These are phyloP conservation scores for Frankliniella fusca DNA, from an alignment of 2,888 invertebrate genomes.

Conservation along the genomic window DNA sequence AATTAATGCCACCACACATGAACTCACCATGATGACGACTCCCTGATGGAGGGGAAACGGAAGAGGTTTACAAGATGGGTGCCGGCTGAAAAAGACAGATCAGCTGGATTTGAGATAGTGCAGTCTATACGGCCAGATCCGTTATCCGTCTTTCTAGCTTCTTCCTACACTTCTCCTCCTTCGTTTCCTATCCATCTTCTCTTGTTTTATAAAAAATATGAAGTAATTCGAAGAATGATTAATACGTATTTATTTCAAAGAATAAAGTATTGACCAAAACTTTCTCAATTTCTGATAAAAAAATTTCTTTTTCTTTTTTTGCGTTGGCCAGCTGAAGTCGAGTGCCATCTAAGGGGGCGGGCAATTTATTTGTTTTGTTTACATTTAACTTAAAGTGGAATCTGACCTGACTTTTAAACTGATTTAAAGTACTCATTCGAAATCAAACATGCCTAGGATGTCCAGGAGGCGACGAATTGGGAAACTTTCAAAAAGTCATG, in stretches of 20 bases:
- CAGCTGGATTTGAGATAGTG: neutral
- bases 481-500: too few species aligned
- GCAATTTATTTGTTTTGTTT: too few species aligned
- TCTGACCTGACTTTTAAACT: too few species aligned
- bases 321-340: too few species aligned
- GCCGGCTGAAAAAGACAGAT: neutral
- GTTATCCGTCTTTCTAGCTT: neutral
- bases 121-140: neutral
- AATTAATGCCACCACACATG: neutral
- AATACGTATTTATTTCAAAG: neutral
- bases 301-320: neutral
- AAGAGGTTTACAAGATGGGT: neutral
- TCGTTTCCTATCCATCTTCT: neutral
- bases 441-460: too few species aligned
- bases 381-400: too few species aligned
- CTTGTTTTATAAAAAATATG: neutral
- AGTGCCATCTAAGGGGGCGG: too few species aligned
- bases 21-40: slow-evolving; percentile 24
- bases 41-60: slow-evolving; percentile 12
- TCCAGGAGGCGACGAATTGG: too few species aligned
- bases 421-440: too few species aligned
- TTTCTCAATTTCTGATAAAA: neutral
- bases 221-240: neutral
- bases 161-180: neutral
- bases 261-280: neutral